Evolutionary conservation across 2,113 vertebrate species (phyloP), one percentile per base, ranked within the genome.

Genomic region (Lathamus discolor): DNA sequence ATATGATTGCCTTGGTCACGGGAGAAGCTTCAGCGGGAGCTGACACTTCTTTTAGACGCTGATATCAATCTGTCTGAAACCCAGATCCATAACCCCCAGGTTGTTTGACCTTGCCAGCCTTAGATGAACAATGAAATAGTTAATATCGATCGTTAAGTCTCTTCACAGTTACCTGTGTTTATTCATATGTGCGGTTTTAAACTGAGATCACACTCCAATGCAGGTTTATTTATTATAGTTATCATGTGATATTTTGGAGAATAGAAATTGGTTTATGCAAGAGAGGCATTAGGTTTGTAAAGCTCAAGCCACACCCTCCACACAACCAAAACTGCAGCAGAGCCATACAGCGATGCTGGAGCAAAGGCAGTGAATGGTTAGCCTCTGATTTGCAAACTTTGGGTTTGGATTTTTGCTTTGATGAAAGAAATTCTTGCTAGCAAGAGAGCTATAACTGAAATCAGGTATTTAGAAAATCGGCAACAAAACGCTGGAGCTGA

Each of bases 401-500:
- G 27, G 29, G 3, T 2, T 12, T 41, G 63, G 51, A 59, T 72
- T 15, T 61, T 82, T 44, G 13, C 23, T 52, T n/a, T 1, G 2
- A 2, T 8, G 14, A 22, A 77, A 46, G 37, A 80, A 83, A 88
- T 55, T 63, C 46, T 41, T 0, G 0, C 15, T 33, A 55, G 46
- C 25, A 57, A 35, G 80, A 75, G 22, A 72, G 33, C 23, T 82
- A 9, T 3, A 54, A 39, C 9, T 75, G 52, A 91, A 93, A 93
- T 37, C 41, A 84, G 17, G 29, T 23, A 68, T 63, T 68, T 64
- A 68, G 35, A 83, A 92, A 90, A 86, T 41, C 61, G 52, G 44
- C 68, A 66, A 41, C 43, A 85, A 93, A 91, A 48, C 33, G 20
- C 44, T 76, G 74, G 41, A 91, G 66, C 13, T 92, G 62, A 72